These are phyloP conservation scores for Formica exsecta DNA, from an alignment of 1,140 invertebrate species.

Conservation along the genomic window DNA sequence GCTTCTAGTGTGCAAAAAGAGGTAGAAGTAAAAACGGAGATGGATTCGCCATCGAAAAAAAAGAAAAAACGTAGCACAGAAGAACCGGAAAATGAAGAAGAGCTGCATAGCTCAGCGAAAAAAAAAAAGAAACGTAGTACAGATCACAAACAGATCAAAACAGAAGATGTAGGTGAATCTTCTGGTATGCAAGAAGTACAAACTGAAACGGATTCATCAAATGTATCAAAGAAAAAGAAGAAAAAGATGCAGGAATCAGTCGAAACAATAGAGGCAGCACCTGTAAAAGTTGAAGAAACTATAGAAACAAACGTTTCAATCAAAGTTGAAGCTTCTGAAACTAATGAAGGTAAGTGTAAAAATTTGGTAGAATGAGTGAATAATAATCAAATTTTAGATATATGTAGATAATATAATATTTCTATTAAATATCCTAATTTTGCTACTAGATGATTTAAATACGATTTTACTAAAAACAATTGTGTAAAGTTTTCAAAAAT, in stretches of 20 bases:
- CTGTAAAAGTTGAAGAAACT: conserved; percentile 21
- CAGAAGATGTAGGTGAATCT: conserved; percentile 68
- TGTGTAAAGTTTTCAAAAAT: neutral
- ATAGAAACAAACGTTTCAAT: conserved; percentile 30
- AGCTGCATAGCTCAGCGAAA: conserved; percentile 57
- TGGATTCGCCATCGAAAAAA: neutral
- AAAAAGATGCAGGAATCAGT: conserved; percentile 22
- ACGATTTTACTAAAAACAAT: neutral
- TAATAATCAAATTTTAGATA: neutral
- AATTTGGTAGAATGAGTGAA: neutral
- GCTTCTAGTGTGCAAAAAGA: conserved; percentile 39
- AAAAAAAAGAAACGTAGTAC: conserved; percentile 72
- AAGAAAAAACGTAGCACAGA: conserved; percentile 11
- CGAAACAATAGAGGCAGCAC: conserved; percentile 2
- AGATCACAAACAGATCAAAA: conserved; percentile 52
- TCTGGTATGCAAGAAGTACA: neutral
- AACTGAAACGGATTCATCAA: conserved; percentile 36
- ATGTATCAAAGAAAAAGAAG: conserved; percentile 60
- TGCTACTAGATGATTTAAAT: conserved; percentile 24
- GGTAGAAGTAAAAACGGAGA: neutral
- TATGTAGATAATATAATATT: neutral
- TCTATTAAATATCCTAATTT: neutral
- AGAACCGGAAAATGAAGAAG: neutral
- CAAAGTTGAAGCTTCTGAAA: conserved; percentile 7
- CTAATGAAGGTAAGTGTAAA: neutral